Base-by-base conservation (phyloP, 2,113 vertebrate genomes). In the Cyphomyrus discorhynchus region DNA sequence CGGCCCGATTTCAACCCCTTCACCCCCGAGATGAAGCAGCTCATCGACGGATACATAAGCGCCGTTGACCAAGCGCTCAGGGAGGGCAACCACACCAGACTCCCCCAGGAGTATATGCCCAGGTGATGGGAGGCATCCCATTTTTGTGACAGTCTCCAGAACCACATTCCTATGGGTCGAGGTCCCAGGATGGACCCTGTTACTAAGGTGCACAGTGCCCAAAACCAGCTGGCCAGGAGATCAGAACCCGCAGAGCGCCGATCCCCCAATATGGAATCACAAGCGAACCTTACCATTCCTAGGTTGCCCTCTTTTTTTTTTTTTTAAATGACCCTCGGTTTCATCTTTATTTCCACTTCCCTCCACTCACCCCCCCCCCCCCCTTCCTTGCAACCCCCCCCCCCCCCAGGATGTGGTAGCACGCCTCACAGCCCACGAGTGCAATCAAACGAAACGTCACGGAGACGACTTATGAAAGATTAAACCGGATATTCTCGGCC, bases 21-120 rank as follows among this genome's bases (percentile, higher is more conserved):
- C 92, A 98, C 97, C 10, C 94, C 94, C 0, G 96, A 97, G 87
- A 98, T 98, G 97, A 97, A 96, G 90, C 93, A 90, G 35, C 90
- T 96, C 91, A 98, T 98, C 90, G 92, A 97, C 19, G 95, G 96
- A 80, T 96, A 97, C 85, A 98, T 98, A 90, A 93, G 93, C 90
- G 96, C 95, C 0, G 97, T 98, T 92, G 97, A 97, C 89, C 93
- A 95, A 92, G 97, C 96, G 74, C 95, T 97, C 88, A 95, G 94
- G 49, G 94, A 93, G 53, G 95, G 94, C 90, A 96, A 97, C 92
- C 96, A 96, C 92, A 94, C 96, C 0, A 96, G 97, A 66, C 93
- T 98, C 90, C 97, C 97, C 90, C 94, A 93, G 89, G 96, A 97
- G 89, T 98, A 98, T 0, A 92, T 97, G 92, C 97, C 97, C 62